A percentile compares a stretch with the other conserved stretches of the same genome.
Conservation (phyloP, 92 coral and sea anemone genomes). For the Palythoa heliodiscus region DNA sequence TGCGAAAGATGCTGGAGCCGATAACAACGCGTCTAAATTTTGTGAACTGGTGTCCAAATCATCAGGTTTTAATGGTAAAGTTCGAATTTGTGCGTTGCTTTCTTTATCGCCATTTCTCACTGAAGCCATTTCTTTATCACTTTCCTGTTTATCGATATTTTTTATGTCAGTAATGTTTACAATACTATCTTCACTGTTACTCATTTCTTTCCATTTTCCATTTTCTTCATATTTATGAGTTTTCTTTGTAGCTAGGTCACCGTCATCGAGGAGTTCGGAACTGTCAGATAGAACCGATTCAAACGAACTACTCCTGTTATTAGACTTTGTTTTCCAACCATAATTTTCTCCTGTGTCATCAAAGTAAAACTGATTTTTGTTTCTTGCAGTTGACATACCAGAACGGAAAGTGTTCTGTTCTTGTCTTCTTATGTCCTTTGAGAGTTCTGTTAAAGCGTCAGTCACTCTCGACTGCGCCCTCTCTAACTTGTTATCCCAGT, state of each 20-base stretch:
- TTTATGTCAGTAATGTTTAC: neutral
- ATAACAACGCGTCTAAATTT: neutral
- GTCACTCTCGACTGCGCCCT: conserved; percentile 75
- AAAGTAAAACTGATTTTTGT: conserved; percentile 47
- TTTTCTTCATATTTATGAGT: neutral
- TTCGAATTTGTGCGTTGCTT: neutral
- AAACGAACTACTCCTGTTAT: neutral
- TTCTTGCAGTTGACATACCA: conserved; percentile 8
- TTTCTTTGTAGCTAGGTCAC: neutral
- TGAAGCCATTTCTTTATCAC: neutral
- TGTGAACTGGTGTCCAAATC: neutral
- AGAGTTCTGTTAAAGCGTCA: conserved; percentile 74
- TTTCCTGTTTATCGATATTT: neutral
- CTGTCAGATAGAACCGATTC: conserved; percentile 27
- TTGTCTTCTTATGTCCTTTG: conserved; percentile 77
- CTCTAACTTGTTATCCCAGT: conserved; percentile 69
- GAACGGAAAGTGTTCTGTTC: conserved; percentile 58
- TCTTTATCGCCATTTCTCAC: neutral
- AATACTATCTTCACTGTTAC: neutral
- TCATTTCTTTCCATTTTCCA: neutral
- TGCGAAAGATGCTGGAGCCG: conserved; percentile 21
- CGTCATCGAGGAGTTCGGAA: neutral
- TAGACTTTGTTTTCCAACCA: conserved; percentile 5
- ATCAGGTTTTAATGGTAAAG: neutral
- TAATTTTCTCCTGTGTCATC: conserved; percentile 21